Percentiles rank a stretch among this genome's conserved stretches.
These are phyloP conservation scores for Ammodytes dubius DNA, from an alignment of 2,113 vertebrate species.

Conservation along the genomic window DNA sequence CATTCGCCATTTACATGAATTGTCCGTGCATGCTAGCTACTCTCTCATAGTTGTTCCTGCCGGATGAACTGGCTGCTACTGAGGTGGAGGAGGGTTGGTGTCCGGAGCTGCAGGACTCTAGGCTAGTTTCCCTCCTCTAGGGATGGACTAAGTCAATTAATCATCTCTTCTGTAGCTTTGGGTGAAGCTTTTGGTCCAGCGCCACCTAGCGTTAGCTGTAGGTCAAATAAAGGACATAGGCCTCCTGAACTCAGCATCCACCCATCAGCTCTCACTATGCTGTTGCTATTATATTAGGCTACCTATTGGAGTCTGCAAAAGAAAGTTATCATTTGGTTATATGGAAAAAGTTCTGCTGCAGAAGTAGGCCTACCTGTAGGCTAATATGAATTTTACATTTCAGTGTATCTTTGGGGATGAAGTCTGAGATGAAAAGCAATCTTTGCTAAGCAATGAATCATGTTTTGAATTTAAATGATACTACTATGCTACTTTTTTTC, in stretches of 20 bases:
- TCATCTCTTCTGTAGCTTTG: background rate
- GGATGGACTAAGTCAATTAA: slow-evolving; percentile 47
- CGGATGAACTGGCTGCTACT: slow-evolving; percentile 58
- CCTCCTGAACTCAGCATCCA: background rate
- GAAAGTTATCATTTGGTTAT: too few relatives aligned
- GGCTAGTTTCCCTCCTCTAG: slow-evolving; percentile 44
- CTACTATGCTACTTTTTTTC: background rate
- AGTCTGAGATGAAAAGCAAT: too few relatives aligned
- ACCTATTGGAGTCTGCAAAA: too few relatives aligned
- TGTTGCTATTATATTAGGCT: too few relatives aligned
- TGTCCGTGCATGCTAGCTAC: slow-evolving; percentile 78
- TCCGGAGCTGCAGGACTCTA: slow-evolving; percentile 5
- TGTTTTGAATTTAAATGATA: too few relatives aligned
- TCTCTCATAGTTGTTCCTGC: slow-evolving; percentile 59
- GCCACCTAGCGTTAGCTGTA: slow-evolving; percentile 52
- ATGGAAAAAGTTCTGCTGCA: too few relatives aligned
- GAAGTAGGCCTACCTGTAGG: too few relatives aligned
- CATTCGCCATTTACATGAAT: slow-evolving; percentile 83
- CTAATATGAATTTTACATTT: too few relatives aligned
- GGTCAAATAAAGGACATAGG: background rate
- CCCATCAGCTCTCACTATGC: too few relatives aligned
- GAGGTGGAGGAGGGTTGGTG: slow-evolving; percentile 6
- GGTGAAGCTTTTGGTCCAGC: slow-evolving; percentile 2
- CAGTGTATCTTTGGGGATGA: too few relatives aligned
- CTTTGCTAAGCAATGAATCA: too few relatives aligned